Evolutionary conservation across 92 coral and sea anemone species (phyloP), one percentile per base, ranked within the genome.

Genomic region (Porites rus): DNA sequence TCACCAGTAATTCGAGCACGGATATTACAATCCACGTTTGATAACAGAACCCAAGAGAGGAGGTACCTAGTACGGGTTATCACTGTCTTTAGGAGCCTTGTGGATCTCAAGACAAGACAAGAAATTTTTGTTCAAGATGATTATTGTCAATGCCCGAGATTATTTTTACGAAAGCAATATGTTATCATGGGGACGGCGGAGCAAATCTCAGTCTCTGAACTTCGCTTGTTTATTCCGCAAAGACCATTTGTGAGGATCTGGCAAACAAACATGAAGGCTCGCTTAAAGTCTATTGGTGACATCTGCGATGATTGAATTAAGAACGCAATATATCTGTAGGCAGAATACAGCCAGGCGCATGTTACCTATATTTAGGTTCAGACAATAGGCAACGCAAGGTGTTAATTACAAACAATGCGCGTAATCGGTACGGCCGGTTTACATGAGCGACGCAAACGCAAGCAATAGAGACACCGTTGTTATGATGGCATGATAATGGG

Each of bases 141-240:
- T 54, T 11, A 28, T 21, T 84, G 88, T 28, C 25, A 76, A 1
- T 91, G 94, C 11, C 94, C 94, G 18, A 28, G 61, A 16, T 65
- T 90, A 28, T 65, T 14, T 31, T 65, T 76, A 1, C 68, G 74
- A 20, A 16, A 77, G 38, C 65, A 83, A 19, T 92, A 92, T 51
- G 68, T 86, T 18, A 62, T 92, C 31, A 92, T 92, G 95, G 91
- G 91, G 31, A 89, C 43, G 20, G 79, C 25, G 7, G 62, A 82
- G 20, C n/a, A 16, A 13, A 61, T 61, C 18, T 19, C 79, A n/a
- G 31, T 52, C 14, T 14, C 31, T 72, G 63, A 74, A 13, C 8
- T 52, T 17, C 62, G 79, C 19, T 10, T 83, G 14, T 8, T 83
- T 6, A 83, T 83, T 16, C 87, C 87, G 8, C n/a, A 71, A 20